Evolutionary conservation across 2,888 invertebrate genomes (phyloP).

Genomic region (Octodonta nipae): DNA sequence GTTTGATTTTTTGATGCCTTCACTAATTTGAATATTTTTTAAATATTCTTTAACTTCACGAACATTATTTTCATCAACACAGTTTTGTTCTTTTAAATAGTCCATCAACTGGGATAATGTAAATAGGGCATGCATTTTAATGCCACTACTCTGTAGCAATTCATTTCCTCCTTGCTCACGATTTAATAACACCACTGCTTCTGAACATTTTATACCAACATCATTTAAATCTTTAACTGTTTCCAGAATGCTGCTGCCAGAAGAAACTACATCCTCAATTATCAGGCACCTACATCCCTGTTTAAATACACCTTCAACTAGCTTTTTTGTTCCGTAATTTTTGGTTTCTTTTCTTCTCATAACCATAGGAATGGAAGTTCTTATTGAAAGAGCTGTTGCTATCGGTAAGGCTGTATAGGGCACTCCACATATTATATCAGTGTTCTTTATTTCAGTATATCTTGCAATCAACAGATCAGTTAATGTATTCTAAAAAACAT

Average conservation of each 20-base stretch:
- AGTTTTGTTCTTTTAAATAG: slow-evolving; percentile 45
- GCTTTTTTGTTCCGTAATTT: slow-evolving; percentile 86
- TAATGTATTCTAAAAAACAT: too few species aligned
- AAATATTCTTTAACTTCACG: slow-evolving; percentile 45
- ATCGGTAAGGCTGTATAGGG: slow-evolving; percentile 95
- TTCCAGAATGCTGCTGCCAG: slow-evolving; percentile 86
- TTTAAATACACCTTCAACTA: slow-evolving; percentile 72
- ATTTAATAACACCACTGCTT: slow-evolving; percentile 79
- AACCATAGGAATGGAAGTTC: slow-evolving; percentile 69
- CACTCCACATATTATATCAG: slow-evolving; percentile 77
- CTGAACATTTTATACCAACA: slow-evolving; percentile 45
- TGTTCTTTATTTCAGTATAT: slow-evolving; percentile 38
- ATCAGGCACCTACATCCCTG: slow-evolving; percentile 71
- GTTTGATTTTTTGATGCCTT: too few species aligned
- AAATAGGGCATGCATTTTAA: slow-evolving; percentile 56
- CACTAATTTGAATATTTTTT: too few species aligned
- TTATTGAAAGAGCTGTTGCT: slow-evolving; percentile 69
- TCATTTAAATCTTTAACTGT: slow-evolving; percentile 62
- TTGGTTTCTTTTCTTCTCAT: slow-evolving; percentile 89
- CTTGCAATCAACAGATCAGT: too few species aligned
- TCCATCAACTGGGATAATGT: slow-evolving; percentile 52
- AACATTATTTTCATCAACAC: slow-evolving; percentile 47
- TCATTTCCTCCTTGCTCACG: slow-evolving; percentile 79
- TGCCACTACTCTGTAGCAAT: slow-evolving; percentile 55
- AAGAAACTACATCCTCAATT: slow-evolving; percentile 87